Base-by-base conservation (phyloP, 2,113 vertebrate species). In the Centrocercus urophasianus region DNA sequence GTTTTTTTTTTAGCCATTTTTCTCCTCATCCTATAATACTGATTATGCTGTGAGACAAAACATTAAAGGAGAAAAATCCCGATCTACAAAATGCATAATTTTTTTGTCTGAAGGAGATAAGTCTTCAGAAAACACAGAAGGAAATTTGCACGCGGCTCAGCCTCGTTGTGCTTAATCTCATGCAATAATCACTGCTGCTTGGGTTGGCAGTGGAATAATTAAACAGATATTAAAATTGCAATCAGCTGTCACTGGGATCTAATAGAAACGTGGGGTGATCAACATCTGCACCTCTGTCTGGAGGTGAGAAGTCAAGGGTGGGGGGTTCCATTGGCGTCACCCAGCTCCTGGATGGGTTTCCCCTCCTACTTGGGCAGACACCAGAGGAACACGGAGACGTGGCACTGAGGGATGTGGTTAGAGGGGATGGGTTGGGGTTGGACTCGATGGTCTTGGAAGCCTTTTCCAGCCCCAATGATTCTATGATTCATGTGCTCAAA, bases 81-180 rank as follows among this genome's bases (percentile, higher is more conserved):
- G 3, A 42, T 42, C 40, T 76, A 63, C 64, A 66, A 81, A 90
- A 90, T 45, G 60, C n/a, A 8, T 66, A 16, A 3, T 73, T 80
- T 84, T 90, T 91, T 84, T 85, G 88, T 93, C 81, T 83, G 57
- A 71, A 50, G 57, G 40, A 91, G 85, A 61, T 56, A 83, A 89
- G 40, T 91, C 88, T 74, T 54, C 65, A 60, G 84, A 86, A 86
- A 93, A 86, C 66, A 86, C 45, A 43, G 91, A 65, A 74, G 64
- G 88, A 86, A 88, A 93, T 91, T 56, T 86, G 76, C 76, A 93
- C 22, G 54, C 27, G 1, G 61, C 91, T 91, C 88, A 88, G 66
- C 66, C 66, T 43, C 3, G 18, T 34, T 45, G 72, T 24, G 47
- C 76, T 89, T 83, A 64, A 95, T 89, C 88, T 89, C 76, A 45